phyloP scores from a whole-genome alignment of 1,140 invertebrate species.

The Drosophila nannoptera region DNA sequence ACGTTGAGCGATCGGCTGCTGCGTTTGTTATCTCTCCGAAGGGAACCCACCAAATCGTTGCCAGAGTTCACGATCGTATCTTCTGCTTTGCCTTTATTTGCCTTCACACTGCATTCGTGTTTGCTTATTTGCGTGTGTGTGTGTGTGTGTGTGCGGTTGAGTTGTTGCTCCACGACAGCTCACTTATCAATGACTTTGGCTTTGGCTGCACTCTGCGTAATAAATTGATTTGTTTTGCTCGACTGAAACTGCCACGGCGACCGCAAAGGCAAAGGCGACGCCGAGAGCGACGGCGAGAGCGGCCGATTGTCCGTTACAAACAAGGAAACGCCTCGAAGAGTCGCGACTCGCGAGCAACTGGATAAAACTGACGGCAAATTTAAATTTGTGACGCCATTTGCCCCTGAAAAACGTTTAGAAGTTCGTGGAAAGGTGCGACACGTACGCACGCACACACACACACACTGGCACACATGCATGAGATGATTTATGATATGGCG shows the following conservation, averaged over 20 bases:
- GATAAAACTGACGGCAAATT: conserved; percentile 44
- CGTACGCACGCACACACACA: conserved; percentile 32
- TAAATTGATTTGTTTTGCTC: conserved; percentile 73
- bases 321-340: conserved; percentile 20
- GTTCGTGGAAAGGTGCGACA: conserved; percentile 58
- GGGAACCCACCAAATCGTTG: conserved; percentile 31
- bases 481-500: conserved; percentile 72
- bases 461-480: conserved; percentile 6
- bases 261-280: neutral
- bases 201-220: conserved; percentile 39
- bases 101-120: conserved; percentile 14
- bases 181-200: conserved; percentile 66
- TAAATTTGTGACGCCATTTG: conserved; percentile 66
- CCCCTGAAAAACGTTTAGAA: conserved; percentile 62
- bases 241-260: conserved; percentile 9
- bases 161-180: conserved; percentile 20
- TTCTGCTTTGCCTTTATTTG: conserved; percentile 33
- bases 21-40: conserved; percentile 31
- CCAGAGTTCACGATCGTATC: conserved; percentile 61
- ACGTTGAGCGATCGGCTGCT: conserved; percentile 45
- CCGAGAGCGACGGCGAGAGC: neutral
- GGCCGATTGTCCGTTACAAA: conserved; percentile 36
- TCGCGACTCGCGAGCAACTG: conserved; percentile 34
- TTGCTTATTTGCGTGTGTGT: conserved; percentile 7
- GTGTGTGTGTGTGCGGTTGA: conserved; percentile 21